These are phyloP conservation scores for Periphyllus acericola DNA, from an alignment of 2,888 invertebrate species.

Conservation along the genomic window DNA sequence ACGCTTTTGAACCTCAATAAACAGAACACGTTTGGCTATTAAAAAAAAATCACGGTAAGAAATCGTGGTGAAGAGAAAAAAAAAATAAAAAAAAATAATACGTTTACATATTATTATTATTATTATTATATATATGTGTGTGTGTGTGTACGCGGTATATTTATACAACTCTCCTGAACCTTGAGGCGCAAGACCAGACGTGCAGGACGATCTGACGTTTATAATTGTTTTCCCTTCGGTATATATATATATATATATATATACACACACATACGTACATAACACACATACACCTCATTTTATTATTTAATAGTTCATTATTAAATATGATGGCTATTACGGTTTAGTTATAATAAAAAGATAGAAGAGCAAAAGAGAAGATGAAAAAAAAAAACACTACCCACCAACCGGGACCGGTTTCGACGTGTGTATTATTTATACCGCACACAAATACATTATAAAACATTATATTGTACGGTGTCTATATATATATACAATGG, in stretches of 20 bases:
- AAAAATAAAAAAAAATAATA: slow-evolving; percentile 10
- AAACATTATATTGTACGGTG: neutral
- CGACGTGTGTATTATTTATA: neutral
- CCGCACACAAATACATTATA: neutral
- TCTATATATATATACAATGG: neutral
- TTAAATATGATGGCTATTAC: slow-evolving; percentile 58
- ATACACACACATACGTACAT: too few relatives aligned
- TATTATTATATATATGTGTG: neutral
- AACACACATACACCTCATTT: slow-evolving; percentile 41
- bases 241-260: too few relatives aligned
- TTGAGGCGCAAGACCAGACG: slow-evolving; percentile 45
- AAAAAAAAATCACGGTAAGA: slow-evolving; percentile 50
- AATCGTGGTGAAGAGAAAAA: slow-evolving; percentile 48
- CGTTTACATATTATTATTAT: neutral
- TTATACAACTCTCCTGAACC: slow-evolving; percentile 14
- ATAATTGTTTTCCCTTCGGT: slow-evolving; percentile 59
- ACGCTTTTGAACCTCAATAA: slow-evolving; percentile 18
- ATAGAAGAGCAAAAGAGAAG: neutral
- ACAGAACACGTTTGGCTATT: slow-evolving; percentile 51
- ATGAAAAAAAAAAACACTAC: slow-evolving; percentile 36
- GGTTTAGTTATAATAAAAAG: slow-evolving; percentile 51
- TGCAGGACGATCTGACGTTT: slow-evolving; percentile 51
- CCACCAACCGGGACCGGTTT: slow-evolving; percentile 46
- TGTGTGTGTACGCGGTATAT: neutral
- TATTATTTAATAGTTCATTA: slow-evolving; percentile 62